Base-by-base conservation (phyloP, 2,888 invertebrate genomes). In the Cyaniris semiargus region DNA sequence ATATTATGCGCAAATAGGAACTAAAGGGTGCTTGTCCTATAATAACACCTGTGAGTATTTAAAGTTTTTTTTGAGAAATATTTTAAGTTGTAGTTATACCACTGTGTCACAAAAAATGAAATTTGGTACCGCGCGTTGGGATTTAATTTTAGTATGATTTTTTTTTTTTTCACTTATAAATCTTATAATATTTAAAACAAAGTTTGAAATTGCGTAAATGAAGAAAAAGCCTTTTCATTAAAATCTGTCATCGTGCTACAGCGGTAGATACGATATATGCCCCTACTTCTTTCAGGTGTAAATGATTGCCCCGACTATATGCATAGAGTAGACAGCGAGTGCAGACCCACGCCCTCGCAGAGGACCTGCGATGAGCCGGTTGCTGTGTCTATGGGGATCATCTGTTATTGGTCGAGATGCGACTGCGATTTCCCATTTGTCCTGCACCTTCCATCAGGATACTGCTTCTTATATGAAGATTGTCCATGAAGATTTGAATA, bases 341-440 rank as follows among this genome's bases (percentile, higher is more conserved):
- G 93, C 80, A 86, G 91, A 0, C 83, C 91, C 74, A 92, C 91
- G 0, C 88, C 89, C 0, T 91, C 93, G 4, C 93, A 92, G 80
- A 81, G 90, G 23, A 91, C 91, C 0, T 93, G 93, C 83, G 91
- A 93, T 81, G 91, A 92, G 76, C 93, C 93, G 0, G 89, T 90
- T 78, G 88, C 93, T 1, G n/a, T 81, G 3, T 83, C 91, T 0
- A 88, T 93, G 88, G 93, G 93, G 1, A 78, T 89, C 4, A 90
- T 92, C 18, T 92, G 93, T 84, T 86, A 86, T 79, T 92, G 91
- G 92, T 88, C 90, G 77, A 86, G 93, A 0, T 93, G 93, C 81
- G 93, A 93, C 81, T 93, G 93, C 85, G 92, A 93, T 81, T 92
- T 92, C 71, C 92, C 93, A 0, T 87, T 91, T 76, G 93, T 93